These are phyloP conservation scores for Nowickia ferox DNA, from an alignment of 2,888 invertebrate genomes.

Conservation along the genomic window DNA sequence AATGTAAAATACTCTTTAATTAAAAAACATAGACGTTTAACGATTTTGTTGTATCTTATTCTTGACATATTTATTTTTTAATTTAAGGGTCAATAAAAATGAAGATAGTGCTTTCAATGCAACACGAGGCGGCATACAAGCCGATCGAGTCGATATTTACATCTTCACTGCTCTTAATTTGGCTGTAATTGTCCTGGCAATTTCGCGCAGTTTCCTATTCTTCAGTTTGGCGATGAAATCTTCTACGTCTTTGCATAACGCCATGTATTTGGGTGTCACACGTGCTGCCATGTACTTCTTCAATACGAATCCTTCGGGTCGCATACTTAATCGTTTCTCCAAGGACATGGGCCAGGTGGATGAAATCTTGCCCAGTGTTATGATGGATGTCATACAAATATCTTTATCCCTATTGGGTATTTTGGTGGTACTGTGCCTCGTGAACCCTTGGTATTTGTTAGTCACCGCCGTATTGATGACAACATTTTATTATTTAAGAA, in stretches of 20 bases:
- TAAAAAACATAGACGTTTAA: too few relatives aligned
- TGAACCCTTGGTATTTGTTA: constrained; percentile 89
- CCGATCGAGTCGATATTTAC: constrained; percentile 81
- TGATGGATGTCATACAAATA: constrained; percentile 86
- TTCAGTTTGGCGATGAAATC: constrained; percentile 88
- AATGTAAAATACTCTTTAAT: too few relatives aligned
- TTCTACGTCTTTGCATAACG: constrained; percentile 90
- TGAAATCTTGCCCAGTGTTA: constrained; percentile 81
- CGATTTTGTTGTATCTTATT: too few relatives aligned
- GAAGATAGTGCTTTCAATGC: constrained; percentile 54
- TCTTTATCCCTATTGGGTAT: constrained; percentile 91
- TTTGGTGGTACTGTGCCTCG: constrained; percentile 89
- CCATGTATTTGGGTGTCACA: constrained; percentile 92
- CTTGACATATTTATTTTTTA: too few relatives aligned
- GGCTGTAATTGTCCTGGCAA: constrained; percentile 81
- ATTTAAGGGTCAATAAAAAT: constrained; percentile 79
- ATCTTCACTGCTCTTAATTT: constrained; percentile 84
- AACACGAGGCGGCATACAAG: constrained; percentile 62
- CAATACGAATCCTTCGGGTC: constrained; percentile 92
- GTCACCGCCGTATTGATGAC: constrained; percentile 88
- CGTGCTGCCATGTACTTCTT: constrained; percentile 93
- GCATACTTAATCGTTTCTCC: constrained; percentile 93
- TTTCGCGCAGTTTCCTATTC: constrained; percentile 83
- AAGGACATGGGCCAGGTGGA: constrained; percentile 90
- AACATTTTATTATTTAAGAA: constrained; percentile 89